A percentile compares a stretch with the other conserved stretches of the same genome.
phyloP scores from a whole-genome alignment of 1,140 invertebrate species.

The Drosophila sucinea region DNA sequence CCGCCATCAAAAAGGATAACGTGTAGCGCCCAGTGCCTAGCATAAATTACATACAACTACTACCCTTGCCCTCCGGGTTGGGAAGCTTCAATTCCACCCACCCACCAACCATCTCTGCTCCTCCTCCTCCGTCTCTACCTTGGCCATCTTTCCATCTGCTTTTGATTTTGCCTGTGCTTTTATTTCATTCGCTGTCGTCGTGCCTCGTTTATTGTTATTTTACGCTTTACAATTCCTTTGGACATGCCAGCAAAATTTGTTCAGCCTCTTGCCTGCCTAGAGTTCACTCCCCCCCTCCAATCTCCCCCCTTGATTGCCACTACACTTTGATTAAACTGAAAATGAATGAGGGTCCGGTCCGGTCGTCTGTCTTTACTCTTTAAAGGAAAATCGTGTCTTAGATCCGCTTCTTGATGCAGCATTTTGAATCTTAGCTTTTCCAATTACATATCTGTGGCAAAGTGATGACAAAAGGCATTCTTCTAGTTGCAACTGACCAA shows the following conservation, averaged over 20 bases:
- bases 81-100: slow-evolving; percentile 13
- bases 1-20: slow-evolving; percentile 64
- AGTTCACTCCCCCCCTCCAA: neutral
- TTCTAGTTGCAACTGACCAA: neutral
- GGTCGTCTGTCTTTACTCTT: slow-evolving; percentile 12
- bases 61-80: no score
- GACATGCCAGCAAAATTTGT: slow-evolving; percentile 73
- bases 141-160: neutral
- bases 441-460: no score
- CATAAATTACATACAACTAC: slow-evolving; percentile 71
- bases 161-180: slow-evolving; percentile 37
- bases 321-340: slow-evolving; percentile 81
- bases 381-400: neutral
- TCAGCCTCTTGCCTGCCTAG: slow-evolving; percentile 55
- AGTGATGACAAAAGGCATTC: no score
- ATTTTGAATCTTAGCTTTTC: no score
- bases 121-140: neutral
- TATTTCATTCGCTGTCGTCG: slow-evolving; percentile 27
- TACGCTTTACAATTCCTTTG: slow-evolving; percentile 79
- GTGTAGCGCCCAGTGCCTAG: slow-evolving; percentile 49
- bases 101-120: neutral
- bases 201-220: slow-evolving; percentile 74
- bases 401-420: no score
- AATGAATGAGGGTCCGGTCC: slow-evolving; percentile 72
- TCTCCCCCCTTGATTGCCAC: slow-evolving; percentile 33